These are phyloP conservation scores for Drosophila phalerata DNA, from an alignment of 2,888 invertebrate species.

Conservation along the genomic window DNA sequence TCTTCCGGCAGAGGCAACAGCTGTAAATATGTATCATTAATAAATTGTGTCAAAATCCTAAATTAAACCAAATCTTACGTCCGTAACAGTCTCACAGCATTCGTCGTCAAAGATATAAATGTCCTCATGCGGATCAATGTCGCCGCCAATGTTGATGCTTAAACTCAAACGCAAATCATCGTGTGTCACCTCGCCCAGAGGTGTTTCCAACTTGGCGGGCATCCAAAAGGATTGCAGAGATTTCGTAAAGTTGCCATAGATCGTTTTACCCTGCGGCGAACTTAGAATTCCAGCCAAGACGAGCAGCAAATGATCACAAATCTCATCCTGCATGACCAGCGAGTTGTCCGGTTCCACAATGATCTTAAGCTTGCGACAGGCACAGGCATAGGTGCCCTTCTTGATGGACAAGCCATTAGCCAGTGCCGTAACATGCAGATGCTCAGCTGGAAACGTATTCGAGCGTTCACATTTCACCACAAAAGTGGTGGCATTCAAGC, in stretches of 20 bases:
- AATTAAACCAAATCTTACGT: conserved; percentile 44
- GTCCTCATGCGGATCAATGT: conserved; percentile 66
- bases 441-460: conserved; percentile 81
- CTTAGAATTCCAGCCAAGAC: conserved; percentile 83
- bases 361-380: conserved; percentile 84
- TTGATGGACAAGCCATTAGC: conserved; percentile 70
- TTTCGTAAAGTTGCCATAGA: conserved; percentile 81
- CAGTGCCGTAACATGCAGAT: conserved; percentile 80
- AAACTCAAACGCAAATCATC: conserved; percentile 59
- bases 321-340: conserved; percentile 83
- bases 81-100: conserved; percentile 53
- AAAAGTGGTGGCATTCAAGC: conserved; percentile 81
- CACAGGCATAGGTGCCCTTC: conserved; percentile 76
- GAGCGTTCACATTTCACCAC: conserved; percentile 82
- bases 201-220: conserved; percentile 72
- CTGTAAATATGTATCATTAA: background rate
- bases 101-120: conserved; percentile 81
- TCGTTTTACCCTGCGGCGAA: conserved; percentile 67
- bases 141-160: conserved; percentile 63
- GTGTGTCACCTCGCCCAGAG: conserved; percentile 62
- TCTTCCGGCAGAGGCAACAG: conserved; percentile 76
- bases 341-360: conserved; percentile 84
- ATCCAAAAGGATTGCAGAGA: conserved; percentile 82
- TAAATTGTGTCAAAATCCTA: too few species aligned
- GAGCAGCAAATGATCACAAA: conserved; percentile 84